A percentile compares a stretch with the other conserved stretches of the same genome.
Evolutionary conservation across 2,113 vertebrate genomes (phyloP).

Genomic region (Lipotes vexillifer): DNA sequence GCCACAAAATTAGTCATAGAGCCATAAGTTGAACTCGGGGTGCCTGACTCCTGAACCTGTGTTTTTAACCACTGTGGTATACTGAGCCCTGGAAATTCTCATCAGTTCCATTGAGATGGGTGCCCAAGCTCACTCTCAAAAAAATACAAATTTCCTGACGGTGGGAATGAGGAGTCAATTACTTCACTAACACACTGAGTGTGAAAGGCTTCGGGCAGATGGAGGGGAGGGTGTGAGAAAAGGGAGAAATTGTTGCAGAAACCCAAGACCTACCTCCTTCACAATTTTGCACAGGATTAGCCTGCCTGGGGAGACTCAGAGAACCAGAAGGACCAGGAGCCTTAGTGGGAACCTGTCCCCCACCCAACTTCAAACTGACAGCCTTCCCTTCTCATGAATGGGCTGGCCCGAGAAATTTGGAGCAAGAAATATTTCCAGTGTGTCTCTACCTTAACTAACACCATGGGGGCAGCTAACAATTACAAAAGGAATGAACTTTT

Average conservation of each 20-base stretch:
- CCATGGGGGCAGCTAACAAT: slow-evolving; percentile 75
- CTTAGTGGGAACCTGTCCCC: neutral
- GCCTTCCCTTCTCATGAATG: neutral
- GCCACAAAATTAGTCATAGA: neutral
- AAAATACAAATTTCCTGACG: neutral
- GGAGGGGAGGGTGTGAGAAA: neutral
- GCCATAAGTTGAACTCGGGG: neutral
- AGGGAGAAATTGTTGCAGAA: neutral
- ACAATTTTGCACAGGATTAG: neutral
- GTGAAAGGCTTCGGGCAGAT: neutral
- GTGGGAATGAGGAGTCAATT: neutral
- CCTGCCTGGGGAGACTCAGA: neutral
- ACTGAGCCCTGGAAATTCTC: neutral
- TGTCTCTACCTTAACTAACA: slow-evolving; percentile 72
- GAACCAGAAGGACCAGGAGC: neutral
- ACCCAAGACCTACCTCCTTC: neutral
- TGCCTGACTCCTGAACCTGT: neutral
- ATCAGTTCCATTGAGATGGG: neutral
- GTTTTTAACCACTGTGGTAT: neutral
- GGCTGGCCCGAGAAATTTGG: neutral
- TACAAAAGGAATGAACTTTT: slow-evolving; percentile 80
- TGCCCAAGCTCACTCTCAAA: neutral
- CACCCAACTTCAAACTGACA: neutral
- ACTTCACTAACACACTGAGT: neutral
- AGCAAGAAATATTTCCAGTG: slow-evolving; percentile 43